A percentile compares a stretch with the other conserved stretches of the same genome.
phyloP scores from a whole-genome alignment of 2,797 vertebrate species.

The Zalophus californianus region DNA sequence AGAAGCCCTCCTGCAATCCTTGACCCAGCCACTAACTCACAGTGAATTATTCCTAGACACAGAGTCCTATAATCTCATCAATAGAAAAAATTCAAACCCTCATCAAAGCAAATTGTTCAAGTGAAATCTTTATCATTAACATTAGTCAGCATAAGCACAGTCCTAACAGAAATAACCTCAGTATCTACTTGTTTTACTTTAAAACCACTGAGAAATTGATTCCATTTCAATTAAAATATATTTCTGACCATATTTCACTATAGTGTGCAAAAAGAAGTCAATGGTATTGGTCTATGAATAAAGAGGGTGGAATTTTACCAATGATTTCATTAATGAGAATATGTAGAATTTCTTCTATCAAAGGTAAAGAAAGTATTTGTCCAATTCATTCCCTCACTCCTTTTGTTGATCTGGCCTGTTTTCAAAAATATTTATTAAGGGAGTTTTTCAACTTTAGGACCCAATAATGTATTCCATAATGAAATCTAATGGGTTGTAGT shows the following conservation, averaged over 20 bases:
- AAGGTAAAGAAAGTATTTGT: background rate
- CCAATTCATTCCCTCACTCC: background rate
- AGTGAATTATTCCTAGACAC: background rate
- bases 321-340: background rate
- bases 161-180: background rate
- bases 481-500: background rate
- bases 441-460: background rate
- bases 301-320: background rate
- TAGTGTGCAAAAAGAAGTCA: background rate
- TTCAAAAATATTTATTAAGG: background rate
- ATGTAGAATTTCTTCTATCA: background rate
- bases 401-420: conserved; percentile 9
- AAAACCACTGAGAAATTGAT: background rate
- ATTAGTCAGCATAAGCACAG: background rate
- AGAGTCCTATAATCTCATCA: background rate
- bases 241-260: background rate
- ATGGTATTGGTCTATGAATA: background rate
- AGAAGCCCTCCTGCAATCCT: background rate
- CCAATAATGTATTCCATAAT: background rate
- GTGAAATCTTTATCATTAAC: background rate
- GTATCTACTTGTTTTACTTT: background rate
- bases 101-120: background rate
- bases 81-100: background rate
- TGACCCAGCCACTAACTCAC: background rate
- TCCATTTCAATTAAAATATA: conserved; percentile 15